A percentile compares a stretch with the other conserved stretches of the same genome.
These are phyloP conservation scores for Drosophila athabasca DNA, from an alignment of 1,140 invertebrate genomes.

Conservation along the genomic window DNA sequence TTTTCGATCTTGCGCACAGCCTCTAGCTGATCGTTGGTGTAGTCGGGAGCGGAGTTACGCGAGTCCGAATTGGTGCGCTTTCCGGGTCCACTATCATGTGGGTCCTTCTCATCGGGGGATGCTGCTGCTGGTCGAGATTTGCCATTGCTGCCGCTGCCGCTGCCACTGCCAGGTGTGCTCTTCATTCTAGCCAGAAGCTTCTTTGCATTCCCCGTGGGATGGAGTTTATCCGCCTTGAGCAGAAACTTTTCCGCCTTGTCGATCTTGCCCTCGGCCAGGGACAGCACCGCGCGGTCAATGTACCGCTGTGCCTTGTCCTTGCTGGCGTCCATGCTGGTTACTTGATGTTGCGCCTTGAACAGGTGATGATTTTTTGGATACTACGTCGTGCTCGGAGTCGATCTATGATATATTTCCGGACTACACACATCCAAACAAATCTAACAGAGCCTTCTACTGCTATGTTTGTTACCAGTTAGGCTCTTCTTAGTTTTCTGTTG, in stretches of 20 bases:
- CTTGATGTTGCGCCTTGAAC: neutral
- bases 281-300: constrained; percentile 85
- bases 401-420: constrained; percentile 24
- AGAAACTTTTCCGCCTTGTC: constrained; percentile 95
- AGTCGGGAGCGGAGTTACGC: constrained; percentile 50
- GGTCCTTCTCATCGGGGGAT: constrained; percentile 87
- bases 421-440: constrained; percentile 27
- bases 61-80: constrained; percentile 80
- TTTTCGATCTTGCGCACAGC: constrained; percentile 86
- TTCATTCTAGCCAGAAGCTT: constrained; percentile 84
- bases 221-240: constrained; percentile 93
- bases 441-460: constrained; percentile 47
- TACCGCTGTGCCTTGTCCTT: constrained; percentile 96
- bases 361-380: constrained; percentile 8
- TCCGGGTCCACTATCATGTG: constrained; percentile 88
- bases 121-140: too few relatives aligned
- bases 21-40: constrained; percentile 86
- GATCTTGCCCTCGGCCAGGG: constrained; percentile 87
- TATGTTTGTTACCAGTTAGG: too few relatives aligned
- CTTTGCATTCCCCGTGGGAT: constrained; percentile 92
- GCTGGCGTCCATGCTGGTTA: constrained; percentile 91
- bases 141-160: too few relatives aligned
- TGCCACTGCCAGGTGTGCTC: constrained; percentile 38
- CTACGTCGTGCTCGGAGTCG: constrained; percentile 46
- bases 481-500: neutral